These are phyloP conservation scores for Oreochromis spilurus DNA, from an alignment of 2,113 vertebrate species.

Conservation along the genomic window DNA sequence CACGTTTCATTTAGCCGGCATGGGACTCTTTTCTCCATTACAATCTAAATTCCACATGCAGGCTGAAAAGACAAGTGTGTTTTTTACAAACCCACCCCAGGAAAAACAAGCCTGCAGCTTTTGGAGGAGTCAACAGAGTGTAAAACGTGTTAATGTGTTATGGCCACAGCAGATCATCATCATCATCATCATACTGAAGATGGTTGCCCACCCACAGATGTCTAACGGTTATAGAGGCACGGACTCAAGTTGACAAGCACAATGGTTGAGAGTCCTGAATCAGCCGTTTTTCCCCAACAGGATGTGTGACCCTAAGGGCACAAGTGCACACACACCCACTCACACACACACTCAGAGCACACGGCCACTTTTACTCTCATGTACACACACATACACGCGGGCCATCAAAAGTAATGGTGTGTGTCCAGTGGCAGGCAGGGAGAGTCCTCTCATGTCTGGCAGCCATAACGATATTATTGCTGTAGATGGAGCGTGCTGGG, in stretches of 20 bases:
- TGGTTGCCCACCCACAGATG: conserved; percentile 13
- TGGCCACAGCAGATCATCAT: neutral
- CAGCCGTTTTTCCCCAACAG: conserved; percentile 37
- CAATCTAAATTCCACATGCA: neutral
- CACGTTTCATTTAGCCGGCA: neutral
- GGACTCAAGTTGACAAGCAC: conserved; percentile 10
- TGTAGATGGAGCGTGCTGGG: conserved; percentile 45
- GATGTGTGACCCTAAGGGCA: conserved; percentile 39
- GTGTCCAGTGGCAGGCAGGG: conserved; percentile 36
- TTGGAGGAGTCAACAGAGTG: conserved; percentile 14
- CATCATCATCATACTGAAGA: conserved; percentile 9
- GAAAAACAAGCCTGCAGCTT: neutral
- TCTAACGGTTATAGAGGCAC: conserved; percentile 14
- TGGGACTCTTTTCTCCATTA: neutral
- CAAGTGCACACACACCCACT: neutral
- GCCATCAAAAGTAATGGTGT: conserved; percentile 56
- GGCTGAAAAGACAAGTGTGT: neutral
- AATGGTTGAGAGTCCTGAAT: conserved; percentile 33
- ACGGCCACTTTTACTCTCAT: neutral
- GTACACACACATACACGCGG: neutral
- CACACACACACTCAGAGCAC: neutral
- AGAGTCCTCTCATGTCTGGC: conserved; percentile 44
- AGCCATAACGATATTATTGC: conserved; percentile 39
- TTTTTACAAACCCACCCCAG: neutral
- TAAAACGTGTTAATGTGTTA: conserved; percentile 33